Percentiles rank a stretch among this genome's conserved stretches.
These are phyloP conservation scores for Oscheius onirici DNA, from an alignment of 2,888 invertebrate species.

Conservation along the genomic window DNA sequence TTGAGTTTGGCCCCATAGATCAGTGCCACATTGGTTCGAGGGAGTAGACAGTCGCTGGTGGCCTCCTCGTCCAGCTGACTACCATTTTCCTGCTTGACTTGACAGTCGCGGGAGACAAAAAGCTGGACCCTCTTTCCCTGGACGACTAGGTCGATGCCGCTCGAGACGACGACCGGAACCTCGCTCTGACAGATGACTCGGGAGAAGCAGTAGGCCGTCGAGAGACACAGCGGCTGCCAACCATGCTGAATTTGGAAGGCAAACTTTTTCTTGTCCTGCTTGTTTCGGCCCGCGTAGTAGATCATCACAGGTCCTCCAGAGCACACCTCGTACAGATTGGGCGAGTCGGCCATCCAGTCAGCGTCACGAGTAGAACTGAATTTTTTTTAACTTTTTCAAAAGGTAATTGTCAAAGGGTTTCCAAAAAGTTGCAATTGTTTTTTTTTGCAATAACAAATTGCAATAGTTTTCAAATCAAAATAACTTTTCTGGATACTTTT, in stretches of 20 bases:
- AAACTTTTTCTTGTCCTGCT: not conserved
- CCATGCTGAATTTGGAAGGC: slow-evolving; percentile 43
- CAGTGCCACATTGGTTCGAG: not conserved
- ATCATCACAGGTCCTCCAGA: slow-evolving; percentile 7
- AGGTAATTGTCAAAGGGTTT: too few relatives aligned
- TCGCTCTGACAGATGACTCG: slow-evolving; percentile 32
- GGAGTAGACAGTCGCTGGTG: not conserved
- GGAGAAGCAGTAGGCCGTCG: slow-evolving; percentile 47
- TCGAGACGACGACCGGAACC: slow-evolving; percentile 30
- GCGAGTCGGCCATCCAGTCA: not conserved
- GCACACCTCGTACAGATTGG: slow-evolving; percentile 15
- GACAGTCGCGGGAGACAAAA: not conserved
- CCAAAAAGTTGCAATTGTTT: too few relatives aligned
- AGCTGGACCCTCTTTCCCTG: not conserved
- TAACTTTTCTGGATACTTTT: too few relatives aligned
- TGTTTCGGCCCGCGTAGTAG: not conserved
- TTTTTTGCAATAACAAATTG: too few relatives aligned
- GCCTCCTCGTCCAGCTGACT: not conserved
- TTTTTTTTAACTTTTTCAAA: too few relatives aligned
- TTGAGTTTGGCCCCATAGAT: slow-evolving; percentile 5
- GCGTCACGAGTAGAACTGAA: not conserved
- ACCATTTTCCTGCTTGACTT: not conserved
- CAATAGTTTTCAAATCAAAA: too few relatives aligned
- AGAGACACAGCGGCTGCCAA: slow-evolving; percentile 44
- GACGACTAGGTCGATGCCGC: not conserved